phyloP scores from a whole-genome alignment of 2,113 vertebrate genomes.

The Cavia aperea region DNA sequence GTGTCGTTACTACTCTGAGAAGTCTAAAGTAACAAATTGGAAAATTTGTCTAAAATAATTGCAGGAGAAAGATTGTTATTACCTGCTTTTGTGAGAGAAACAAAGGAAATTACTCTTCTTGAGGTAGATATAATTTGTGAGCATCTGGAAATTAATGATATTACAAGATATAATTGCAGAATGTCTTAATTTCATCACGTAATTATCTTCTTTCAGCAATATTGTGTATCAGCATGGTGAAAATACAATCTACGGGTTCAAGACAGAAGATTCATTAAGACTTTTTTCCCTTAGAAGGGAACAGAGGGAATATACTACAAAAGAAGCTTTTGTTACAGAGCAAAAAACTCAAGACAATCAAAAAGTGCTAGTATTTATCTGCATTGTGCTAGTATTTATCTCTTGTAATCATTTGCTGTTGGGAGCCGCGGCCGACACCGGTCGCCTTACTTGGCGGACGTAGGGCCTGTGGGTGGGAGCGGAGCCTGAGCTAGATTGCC shows the following conservation, averaged over 20 bases:
- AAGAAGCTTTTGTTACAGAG: slow-evolving; percentile 17
- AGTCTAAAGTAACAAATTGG: slow-evolving; percentile 64
- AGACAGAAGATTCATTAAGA: slow-evolving; percentile 60
- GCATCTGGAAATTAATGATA: slow-evolving; percentile 69
- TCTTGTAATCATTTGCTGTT: neutral
- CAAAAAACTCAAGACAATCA: slow-evolving; percentile 20
- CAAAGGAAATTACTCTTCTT: slow-evolving; percentile 67
- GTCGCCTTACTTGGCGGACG: too few species aligned
- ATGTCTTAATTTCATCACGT: slow-evolving; percentile 63
- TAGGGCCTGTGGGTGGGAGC: too few species aligned
- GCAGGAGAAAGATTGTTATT: slow-evolving; percentile 63
- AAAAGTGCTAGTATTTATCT: neutral
- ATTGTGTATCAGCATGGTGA: slow-evolving; percentile 48
- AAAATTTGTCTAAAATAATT: slow-evolving; percentile 69
- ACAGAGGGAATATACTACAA: slow-evolving; percentile 25
- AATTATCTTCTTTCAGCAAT: slow-evolving; percentile 66
- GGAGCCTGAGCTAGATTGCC: too few species aligned
- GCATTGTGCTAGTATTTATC: neutral
- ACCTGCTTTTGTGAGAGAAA: slow-evolving; percentile 65
- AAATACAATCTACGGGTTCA: slow-evolving; percentile 57
- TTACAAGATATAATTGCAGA: slow-evolving; percentile 64
- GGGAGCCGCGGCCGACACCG: too few species aligned
- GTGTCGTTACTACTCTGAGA: slow-evolving; percentile 59
- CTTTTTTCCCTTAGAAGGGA: slow-evolving; percentile 34
- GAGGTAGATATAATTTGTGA: slow-evolving; percentile 67